Conservation (phyloP, 2,888 invertebrate species). For the Coleophora flavipennella region DNA sequence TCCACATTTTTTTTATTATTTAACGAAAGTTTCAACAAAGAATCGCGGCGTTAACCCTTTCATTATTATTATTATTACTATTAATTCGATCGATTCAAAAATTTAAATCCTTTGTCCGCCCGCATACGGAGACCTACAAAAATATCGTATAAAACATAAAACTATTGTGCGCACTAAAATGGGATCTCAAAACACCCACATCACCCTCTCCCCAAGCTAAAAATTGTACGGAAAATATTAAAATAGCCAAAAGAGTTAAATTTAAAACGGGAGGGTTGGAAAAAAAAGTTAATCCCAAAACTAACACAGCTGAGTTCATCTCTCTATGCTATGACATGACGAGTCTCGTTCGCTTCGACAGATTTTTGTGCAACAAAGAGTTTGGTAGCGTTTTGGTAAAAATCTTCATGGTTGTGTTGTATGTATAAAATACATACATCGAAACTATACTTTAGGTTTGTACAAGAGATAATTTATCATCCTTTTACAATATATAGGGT, state of each 20-base stretch:
- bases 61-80: conserved; percentile 19
- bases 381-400: background rate
- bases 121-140: conserved; percentile 37
- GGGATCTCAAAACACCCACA: conserved; percentile 36
- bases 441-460: too few species aligned
- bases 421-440: too few species aligned
- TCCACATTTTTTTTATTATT: too few species aligned
- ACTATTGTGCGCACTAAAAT: conserved; percentile 45
- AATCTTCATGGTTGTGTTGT: too few species aligned
- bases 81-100: conserved; percentile 32
- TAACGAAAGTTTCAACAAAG: too few species aligned
- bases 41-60: conserved; percentile 21
- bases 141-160: too few species aligned
- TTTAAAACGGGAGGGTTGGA: conserved; percentile 60
- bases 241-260: conserved; percentile 72
- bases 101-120: conserved; percentile 42
- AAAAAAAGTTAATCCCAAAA: conserved; percentile 58
- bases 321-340: conserved; percentile 31
- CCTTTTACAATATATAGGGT: too few species aligned
- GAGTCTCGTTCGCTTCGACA: conserved; percentile 16
- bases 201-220: conserved; percentile 56
- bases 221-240: conserved; percentile 67
- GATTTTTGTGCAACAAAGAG: conserved; percentile 8
- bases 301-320: conserved; percentile 64
- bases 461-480: too few species aligned